Base-by-base conservation (phyloP, 2,797 vertebrate species). In the Myiothlypis coronata region DNA sequence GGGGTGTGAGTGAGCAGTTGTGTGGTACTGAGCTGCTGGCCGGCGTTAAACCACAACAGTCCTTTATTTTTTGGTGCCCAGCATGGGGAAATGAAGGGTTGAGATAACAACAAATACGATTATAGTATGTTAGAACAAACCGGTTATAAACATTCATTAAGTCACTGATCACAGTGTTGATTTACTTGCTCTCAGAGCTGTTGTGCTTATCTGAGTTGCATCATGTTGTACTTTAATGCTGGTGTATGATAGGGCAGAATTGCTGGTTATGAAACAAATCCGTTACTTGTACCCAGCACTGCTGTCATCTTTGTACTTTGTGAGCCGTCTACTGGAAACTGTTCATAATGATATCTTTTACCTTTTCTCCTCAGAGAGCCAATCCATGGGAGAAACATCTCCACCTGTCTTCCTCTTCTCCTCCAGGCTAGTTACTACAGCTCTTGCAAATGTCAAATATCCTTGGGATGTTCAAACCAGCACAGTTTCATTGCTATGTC, bases 401-500 rank as follows among this genome's bases (percentile, higher is more conserved):
- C 32, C 35, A 27, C 30, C 35, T 0, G 0, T 67, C 39, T 35
- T 61, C 27, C 7, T 32, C 14, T 39, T 67, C 63, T 67, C 63
- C 34, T 39, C 63, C 30, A 47, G 23, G 3, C 34, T 39, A 47
- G 2, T 23, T 41, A 80, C 52, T 22, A 41, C 35, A 64, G 26
- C 12, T 50, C 43, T 70, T 77, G 28, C 9, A 47, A 74, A 67
- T 53, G 39, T 34, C 26, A 28, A 46, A 23, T 47, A 21, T 60
- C 24, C 21, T 27, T 68, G 26, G 17, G 47, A 41, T 74, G 14
- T 23, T 35, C 46, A 41, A 67, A 53, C 30, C 46, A 74, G 46
- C 17, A 46, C 0, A 0, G 39, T 46, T 67, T 53, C 41, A 67
- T 46, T 47, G 21, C 26, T 53, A 0, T 19, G 17, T 19, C 46